These are phyloP conservation scores for Aleadryas rufinucha DNA, from an alignment of 2,113 vertebrate species.

Conservation along the genomic window DNA sequence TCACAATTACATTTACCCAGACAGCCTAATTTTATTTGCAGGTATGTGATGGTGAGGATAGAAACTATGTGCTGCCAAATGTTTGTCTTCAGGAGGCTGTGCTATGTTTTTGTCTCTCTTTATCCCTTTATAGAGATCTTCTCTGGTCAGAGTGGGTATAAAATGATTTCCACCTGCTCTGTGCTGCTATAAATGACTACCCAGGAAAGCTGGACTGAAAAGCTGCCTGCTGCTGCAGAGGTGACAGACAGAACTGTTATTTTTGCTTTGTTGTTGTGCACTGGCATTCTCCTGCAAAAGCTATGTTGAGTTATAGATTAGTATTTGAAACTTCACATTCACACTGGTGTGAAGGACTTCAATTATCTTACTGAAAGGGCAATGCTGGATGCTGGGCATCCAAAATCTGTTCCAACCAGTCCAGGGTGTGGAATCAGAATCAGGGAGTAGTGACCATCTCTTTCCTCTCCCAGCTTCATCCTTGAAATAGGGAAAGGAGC, in stretches of 20 bases:
- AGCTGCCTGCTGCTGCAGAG: conserved; percentile 7
- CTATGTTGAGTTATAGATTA: neutral
- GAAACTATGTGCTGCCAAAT: neutral
- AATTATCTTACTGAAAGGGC: neutral
- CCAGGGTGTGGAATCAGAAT: neutral
- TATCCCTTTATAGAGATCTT: neutral
- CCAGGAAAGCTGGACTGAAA: neutral
- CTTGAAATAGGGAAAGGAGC: neutral
- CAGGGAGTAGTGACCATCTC: neutral
- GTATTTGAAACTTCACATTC: neutral
- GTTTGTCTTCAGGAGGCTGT: neutral
- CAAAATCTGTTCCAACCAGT: neutral
- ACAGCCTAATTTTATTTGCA: neutral
- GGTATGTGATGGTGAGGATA: neutral
- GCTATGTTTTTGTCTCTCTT: neutral
- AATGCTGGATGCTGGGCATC: neutral
- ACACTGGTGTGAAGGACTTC: neutral
- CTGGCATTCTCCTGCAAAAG: neutral
- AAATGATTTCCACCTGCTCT: conserved; percentile 6
- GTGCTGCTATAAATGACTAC: neutral
- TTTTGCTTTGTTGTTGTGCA: neutral
- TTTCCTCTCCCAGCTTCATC: neutral
- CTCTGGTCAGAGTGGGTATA: neutral
- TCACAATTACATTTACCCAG: neutral
- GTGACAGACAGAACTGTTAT: neutral